Evolutionary conservation across 2,113 vertebrate genomes (phyloP).

Genomic region (Cygnus buccinator): DNA sequence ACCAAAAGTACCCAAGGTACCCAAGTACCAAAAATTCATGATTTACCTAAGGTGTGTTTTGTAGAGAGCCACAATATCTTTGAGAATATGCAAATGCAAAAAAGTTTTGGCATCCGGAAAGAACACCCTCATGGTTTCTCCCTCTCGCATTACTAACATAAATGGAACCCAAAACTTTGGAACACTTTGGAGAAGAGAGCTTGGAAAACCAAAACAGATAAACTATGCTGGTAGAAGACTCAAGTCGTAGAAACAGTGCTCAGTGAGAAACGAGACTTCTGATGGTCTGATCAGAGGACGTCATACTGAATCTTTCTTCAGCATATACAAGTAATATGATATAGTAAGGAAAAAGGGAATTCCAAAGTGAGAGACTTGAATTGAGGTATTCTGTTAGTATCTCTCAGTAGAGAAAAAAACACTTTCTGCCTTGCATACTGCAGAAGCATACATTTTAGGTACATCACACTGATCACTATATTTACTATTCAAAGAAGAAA

Average conservation of each 20-base stretch:
- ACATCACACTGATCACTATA: background rate
- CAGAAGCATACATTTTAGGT: background rate
- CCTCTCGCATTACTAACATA: background rate
- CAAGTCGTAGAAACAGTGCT: background rate
- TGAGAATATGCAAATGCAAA: background rate
- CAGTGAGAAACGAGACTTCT: background rate
- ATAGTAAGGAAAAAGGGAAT: background rate
- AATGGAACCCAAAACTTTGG: background rate
- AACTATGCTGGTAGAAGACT: background rate
- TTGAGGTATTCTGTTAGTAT: background rate
- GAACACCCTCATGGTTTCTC: background rate
- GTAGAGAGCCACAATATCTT: background rate
- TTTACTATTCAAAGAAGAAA: background rate
- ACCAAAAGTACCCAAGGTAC: background rate
- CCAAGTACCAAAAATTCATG: background rate
- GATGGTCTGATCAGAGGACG: background rate
- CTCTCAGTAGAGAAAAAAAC: background rate
- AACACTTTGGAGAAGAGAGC: background rate
- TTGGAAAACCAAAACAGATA: background rate
- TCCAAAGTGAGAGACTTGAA: background rate
- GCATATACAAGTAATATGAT: background rate
- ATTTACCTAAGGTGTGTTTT: background rate
- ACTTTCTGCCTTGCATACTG: background rate
- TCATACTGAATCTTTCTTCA: background rate
- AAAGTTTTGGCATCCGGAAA: background rate